Percentiles rank a stretch among this genome's conserved stretches.
Evolutionary conservation across 2,888 invertebrate genomes (phyloP).

Genomic region (Nephrotoma guestfalica): DNA sequence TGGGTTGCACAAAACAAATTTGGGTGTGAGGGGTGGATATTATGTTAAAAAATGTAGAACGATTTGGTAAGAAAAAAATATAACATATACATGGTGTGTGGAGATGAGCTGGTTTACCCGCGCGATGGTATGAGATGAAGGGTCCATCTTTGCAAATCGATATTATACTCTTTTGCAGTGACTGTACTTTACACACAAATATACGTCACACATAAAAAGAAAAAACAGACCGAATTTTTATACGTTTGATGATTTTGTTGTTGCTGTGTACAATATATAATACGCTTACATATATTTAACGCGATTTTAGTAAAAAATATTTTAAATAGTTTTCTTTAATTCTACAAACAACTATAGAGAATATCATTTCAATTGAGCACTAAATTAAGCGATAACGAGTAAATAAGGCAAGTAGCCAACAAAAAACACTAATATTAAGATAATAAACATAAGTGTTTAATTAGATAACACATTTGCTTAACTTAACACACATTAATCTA

Average conservation of each 20-base stretch:
- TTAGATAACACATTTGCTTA: not conserved
- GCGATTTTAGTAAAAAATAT: not conserved
- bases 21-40: not conserved
- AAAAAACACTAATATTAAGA: not conserved
- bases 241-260: not conserved
- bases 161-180: conserved; percentile 28
- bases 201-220: conserved; percentile 6
- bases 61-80: conserved; percentile 1
- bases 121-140: conserved; percentile 10
- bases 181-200: conserved; percentile 6
- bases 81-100: conserved; percentile 1
- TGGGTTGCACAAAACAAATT: not conserved
- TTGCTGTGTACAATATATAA: not conserved
- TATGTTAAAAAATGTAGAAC: conserved; percentile 1
- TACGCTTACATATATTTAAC: not conserved
- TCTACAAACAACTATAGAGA: not conserved
- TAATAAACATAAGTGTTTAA: not conserved
- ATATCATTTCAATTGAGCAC: not conserved
- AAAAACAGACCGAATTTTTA: not conserved
- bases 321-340: not conserved
- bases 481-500: not conserved
- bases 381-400: not conserved
- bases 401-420: not conserved
- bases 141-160: conserved; percentile 44
- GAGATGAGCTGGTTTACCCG: not conserved